These are phyloP conservation scores for Bos indicus DNA, from an alignment of 2,113 vertebrate genomes.

Conservation along the genomic window DNA sequence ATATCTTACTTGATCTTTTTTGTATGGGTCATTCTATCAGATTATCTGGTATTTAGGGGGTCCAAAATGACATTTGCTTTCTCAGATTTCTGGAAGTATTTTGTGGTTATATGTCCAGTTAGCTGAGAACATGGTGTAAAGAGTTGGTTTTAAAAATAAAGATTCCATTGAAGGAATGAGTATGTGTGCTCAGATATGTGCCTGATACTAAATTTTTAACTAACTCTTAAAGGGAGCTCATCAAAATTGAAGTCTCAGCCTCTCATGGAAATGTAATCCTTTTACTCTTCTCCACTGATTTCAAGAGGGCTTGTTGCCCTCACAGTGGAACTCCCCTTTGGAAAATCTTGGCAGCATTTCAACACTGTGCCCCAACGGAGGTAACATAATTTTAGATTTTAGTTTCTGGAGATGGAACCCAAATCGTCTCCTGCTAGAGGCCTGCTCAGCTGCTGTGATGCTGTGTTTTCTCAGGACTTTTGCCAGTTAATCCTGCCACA, in stretches of 20 bases:
- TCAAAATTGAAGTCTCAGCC: not conserved
- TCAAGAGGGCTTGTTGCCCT: not conserved
- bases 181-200: not conserved
- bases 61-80: not conserved
- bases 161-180: not conserved
- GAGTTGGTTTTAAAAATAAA: not conserved
- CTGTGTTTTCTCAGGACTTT: not conserved
- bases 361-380: not conserved
- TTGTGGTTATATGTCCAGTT: not conserved
- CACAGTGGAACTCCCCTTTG: not conserved
- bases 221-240: not conserved
- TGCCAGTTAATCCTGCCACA: not conserved
- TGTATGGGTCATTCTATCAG: not conserved
- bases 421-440: not conserved
- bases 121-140: not conserved
- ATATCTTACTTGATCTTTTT: not conserved
- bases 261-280: not conserved
- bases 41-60: not conserved
- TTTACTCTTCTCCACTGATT: not conserved
- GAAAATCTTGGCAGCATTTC: slow-evolving; percentile 1
- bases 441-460: not conserved
- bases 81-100: not conserved
- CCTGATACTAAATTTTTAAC: not conserved
- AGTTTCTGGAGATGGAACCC: not conserved
- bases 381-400: slow-evolving; percentile 7